phyloP scores from a whole-genome alignment of 2,888 invertebrate species.

The Hecatera dysodea region DNA sequence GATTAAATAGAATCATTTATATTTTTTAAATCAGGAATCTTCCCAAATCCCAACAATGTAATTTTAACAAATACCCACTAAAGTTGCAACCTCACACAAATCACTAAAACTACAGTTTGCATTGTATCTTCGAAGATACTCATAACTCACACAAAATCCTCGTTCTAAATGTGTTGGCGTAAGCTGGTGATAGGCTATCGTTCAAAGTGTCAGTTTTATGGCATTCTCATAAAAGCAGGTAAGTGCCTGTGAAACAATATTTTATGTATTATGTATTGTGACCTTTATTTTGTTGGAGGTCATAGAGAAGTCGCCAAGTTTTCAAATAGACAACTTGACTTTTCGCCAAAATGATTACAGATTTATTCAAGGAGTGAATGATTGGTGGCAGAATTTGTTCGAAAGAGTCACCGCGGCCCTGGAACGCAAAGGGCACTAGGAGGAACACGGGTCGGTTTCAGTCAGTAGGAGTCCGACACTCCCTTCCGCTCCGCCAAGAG shows the following conservation, averaged over 20 bases:
- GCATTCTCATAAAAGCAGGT: conserved; percentile 25
- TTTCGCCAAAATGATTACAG: too few species aligned
- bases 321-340: too few species aligned
- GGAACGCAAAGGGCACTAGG: too few species aligned
- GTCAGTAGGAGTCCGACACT: too few species aligned
- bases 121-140: conserved; percentile 9
- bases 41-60: too few species aligned
- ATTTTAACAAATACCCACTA: conserved; percentile 11
- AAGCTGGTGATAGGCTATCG: conserved; percentile 19
- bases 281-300: conserved; percentile 17
- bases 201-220: conserved; percentile 43
- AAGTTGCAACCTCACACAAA: conserved; percentile 14
- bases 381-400: too few species aligned
- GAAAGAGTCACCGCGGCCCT: too few species aligned
- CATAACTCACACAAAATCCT: conserved; percentile 18
- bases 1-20: too few species aligned
- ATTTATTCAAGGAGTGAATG: too few species aligned
- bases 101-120: conserved; percentile 34
- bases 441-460: too few species aligned
- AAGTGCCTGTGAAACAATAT: conserved; percentile 44
- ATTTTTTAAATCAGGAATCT: too few species aligned
- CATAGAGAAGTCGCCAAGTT: background rate
- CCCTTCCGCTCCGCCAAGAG: too few species aligned
- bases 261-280: conserved; percentile 29
- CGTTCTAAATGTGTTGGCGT: conserved; percentile 26